Evolutionary conservation across 2,113 vertebrate genomes (phyloP).

Genomic region (Embiotoca jacksoni): DNA sequence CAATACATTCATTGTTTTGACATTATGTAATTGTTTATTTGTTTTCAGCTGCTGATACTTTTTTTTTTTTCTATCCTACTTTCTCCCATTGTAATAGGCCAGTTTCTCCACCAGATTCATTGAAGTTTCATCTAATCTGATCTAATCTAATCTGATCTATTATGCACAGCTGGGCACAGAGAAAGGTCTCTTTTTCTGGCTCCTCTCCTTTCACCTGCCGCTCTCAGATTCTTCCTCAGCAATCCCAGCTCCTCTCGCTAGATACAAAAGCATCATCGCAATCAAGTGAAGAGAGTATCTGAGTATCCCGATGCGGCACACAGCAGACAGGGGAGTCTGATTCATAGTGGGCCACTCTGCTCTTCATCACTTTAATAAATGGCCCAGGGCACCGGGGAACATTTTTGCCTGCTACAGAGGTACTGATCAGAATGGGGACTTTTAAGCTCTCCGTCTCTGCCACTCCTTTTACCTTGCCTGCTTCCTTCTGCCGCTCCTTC

Average conservation of each 20-base stretch:
- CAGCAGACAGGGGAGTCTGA: constrained; percentile 69
- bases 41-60: not conserved
- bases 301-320: constrained; percentile 67
- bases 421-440: constrained; percentile 77
- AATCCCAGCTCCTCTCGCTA: constrained; percentile 29
- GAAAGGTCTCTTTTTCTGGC: constrained; percentile 7
- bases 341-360: constrained; percentile 74
- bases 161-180: constrained; percentile 43
- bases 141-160: constrained; percentile 41
- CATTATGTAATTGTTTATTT: constrained; percentile 9
- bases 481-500: constrained; percentile 63
- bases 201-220: constrained; percentile 39
- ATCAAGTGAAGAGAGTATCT: constrained; percentile 60
- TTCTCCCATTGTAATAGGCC: constrained; percentile 13
- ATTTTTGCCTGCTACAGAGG: constrained; percentile 74
- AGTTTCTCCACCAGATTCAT: constrained; percentile 36
- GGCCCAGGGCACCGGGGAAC: constrained; percentile 64
- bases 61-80: not conserved
- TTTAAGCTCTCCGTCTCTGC: constrained; percentile 72
- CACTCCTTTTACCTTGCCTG: constrained; percentile 59
- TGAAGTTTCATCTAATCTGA: constrained; percentile 49
- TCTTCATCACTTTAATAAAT: constrained; percentile 84
- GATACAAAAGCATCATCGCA: constrained; percentile 50
- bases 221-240: constrained; percentile 9
- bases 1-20: not conserved